Evolutionary conservation across 2,888 invertebrate genomes (phyloP).

Genomic region (Eupithecia dodoneata): DNA sequence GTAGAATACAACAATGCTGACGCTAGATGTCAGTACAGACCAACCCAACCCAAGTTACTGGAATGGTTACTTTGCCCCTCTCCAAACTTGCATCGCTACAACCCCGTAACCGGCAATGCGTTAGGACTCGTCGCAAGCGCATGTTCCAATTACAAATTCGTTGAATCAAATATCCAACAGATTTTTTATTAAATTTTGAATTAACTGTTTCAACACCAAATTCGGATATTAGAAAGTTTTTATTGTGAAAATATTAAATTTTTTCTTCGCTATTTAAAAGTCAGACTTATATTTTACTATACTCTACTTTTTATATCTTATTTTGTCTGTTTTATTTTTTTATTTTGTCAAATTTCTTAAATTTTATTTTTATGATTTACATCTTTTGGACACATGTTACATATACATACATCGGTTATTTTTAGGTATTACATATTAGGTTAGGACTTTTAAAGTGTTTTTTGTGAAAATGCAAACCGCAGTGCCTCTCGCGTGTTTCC

Average conservation of each 20-base stretch:
- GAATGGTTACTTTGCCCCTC: constrained; percentile 20
- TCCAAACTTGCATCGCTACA: not conserved
- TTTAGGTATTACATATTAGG: not conserved
- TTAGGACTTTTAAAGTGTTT: constrained; percentile 1
- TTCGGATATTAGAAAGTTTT: not conserved
- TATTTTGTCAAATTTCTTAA: not conserved
- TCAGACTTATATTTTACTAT: too few species aligned
- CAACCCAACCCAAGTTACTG: constrained; percentile 2
- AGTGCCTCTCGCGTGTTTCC: constrained; percentile 72
- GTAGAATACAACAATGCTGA: not conserved
- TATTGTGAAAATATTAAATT: not conserved
- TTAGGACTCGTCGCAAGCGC: constrained; percentile 21
- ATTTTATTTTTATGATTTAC: not conserved
- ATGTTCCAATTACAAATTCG: constrained; percentile 11
- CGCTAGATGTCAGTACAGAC: not conserved
- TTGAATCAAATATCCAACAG: not conserved
- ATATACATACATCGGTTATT: not conserved
- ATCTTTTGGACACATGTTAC: too few species aligned
- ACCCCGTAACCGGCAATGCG: constrained; percentile 22
- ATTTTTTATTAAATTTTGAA: not conserved
- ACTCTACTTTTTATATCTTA: too few species aligned
- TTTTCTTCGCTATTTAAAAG: not conserved
- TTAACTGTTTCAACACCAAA: not conserved
- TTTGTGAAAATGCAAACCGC: constrained; percentile 59
- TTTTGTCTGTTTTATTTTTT: too few species aligned